Percentiles rank a stretch among this genome's conserved stretches.
Conservation (phyloP, 2,888 invertebrate species). For the Tetranychus truncatus region DNA sequence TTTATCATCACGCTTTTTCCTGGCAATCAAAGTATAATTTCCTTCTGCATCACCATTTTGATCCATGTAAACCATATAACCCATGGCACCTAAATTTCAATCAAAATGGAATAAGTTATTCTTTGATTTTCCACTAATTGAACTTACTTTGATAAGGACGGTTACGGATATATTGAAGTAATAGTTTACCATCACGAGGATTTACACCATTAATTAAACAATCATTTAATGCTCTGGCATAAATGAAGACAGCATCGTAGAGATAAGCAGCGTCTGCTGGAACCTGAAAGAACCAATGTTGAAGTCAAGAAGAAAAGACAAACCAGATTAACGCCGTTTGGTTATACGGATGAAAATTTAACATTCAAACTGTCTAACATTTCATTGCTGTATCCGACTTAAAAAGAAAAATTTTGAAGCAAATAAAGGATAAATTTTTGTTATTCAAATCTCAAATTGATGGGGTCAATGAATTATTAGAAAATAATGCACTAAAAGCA, state of each 20-base stretch:
- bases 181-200: conserved; percentile 32
- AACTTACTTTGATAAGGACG: conserved; percentile 35
- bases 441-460: too few species aligned
- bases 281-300: conserved; percentile 22
- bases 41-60: conserved; percentile 79
- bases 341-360: background rate
- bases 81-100: conserved; percentile 32
- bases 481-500: too few species aligned
- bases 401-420: too few species aligned
- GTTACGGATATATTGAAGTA: conserved; percentile 33
- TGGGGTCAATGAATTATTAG: too few species aligned
- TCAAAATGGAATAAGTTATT: background rate
- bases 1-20: conserved; percentile 32
- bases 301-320: background rate
- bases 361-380: background rate
- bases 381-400: too few species aligned
- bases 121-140: background rate
- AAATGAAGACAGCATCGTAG: conserved; percentile 36
- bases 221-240: conserved; percentile 34
- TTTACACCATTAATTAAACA: conserved; percentile 31
- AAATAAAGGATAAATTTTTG: too few species aligned
- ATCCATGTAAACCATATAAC: conserved; percentile 79
- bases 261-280: conserved; percentile 35
- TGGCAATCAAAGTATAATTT: conserved; percentile 67
- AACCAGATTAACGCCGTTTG: background rate